Evolutionary conservation across 2,888 invertebrate species (phyloP).

Genomic region (Mythimna pallens): DNA sequence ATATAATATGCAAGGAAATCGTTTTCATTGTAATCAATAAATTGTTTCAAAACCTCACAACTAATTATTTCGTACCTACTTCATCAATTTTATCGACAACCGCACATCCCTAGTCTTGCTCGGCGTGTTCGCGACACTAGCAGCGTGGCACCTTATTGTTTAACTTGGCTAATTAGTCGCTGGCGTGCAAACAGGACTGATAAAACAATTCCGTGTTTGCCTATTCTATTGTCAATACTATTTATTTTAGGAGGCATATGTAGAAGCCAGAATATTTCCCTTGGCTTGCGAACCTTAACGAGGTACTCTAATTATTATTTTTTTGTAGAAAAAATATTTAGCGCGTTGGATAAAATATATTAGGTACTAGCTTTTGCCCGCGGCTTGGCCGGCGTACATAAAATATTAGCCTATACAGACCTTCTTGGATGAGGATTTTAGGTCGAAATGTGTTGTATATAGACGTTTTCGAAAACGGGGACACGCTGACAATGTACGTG

Average conservation of each 20-base stretch:
- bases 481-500: no score
- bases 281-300: not conserved
- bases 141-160: slow-evolving; percentile 66
- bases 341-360: no score
- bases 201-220: slow-evolving; percentile 57
- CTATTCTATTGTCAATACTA: slow-evolving; percentile 61
- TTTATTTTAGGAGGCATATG: slow-evolving; percentile 21
- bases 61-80: not conserved
- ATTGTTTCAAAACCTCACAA: not conserved
- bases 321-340: no score
- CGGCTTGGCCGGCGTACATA: no score
- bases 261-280: not conserved
- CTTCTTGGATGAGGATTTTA: no score
- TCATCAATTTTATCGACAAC: slow-evolving; percentile 44
- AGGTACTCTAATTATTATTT: no score
- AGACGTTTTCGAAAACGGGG: no score
- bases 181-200: slow-evolving; percentile 65
- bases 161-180: slow-evolving; percentile 69
- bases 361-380: no score
- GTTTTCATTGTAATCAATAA: not conserved
- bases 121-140: slow-evolving; percentile 61
- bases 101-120: slow-evolving; percentile 45
- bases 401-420: no score
- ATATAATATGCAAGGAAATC: not conserved
- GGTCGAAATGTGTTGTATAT: no score